A percentile compares a stretch with the other conserved stretches of the same genome.
These are phyloP conservation scores for Operophtera brumata DNA, from an alignment of 2,888 invertebrate genomes.

Conservation along the genomic window DNA sequence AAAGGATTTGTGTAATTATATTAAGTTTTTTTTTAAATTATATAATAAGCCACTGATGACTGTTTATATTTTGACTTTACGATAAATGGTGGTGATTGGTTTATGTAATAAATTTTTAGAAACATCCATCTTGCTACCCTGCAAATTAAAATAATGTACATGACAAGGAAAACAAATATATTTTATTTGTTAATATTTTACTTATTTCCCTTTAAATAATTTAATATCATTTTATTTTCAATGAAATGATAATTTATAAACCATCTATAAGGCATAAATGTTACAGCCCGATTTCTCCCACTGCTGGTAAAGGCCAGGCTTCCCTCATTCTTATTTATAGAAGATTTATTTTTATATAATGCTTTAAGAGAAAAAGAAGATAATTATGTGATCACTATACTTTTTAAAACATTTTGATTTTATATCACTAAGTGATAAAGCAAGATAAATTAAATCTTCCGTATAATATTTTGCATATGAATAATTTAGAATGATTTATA, in stretches of 20 bases:
- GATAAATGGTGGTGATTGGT: no score
- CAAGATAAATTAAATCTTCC: slow-evolving; percentile 41
- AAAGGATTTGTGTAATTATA: neutral
- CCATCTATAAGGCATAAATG: slow-evolving; percentile 35
- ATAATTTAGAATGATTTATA: slow-evolving; percentile 61
- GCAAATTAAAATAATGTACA: no score
- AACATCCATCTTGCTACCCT: no score
- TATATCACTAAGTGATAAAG: slow-evolving; percentile 63
- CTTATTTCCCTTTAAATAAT: slow-evolving; percentile 15
- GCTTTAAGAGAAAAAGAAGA: slow-evolving; percentile 60
- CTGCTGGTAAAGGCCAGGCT: no score
- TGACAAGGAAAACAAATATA: no score
- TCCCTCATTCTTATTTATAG: neutral
- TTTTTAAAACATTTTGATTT: slow-evolving; percentile 43
- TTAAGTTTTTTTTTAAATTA: no score
- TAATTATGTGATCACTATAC: slow-evolving; percentile 66
- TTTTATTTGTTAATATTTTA: neutral
- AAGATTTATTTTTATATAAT: slow-evolving; percentile 12
- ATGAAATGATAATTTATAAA: slow-evolving; percentile 10
- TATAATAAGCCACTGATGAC: no score
- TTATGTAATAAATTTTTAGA: no score
- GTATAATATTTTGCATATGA: slow-evolving; percentile 42
- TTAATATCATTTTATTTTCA: slow-evolving; percentile 15
- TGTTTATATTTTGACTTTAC: no score
- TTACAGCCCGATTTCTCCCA: neutral